phyloP scores from a whole-genome alignment of 2,113 vertebrate genomes.

The Tachysurus vachellii region DNA sequence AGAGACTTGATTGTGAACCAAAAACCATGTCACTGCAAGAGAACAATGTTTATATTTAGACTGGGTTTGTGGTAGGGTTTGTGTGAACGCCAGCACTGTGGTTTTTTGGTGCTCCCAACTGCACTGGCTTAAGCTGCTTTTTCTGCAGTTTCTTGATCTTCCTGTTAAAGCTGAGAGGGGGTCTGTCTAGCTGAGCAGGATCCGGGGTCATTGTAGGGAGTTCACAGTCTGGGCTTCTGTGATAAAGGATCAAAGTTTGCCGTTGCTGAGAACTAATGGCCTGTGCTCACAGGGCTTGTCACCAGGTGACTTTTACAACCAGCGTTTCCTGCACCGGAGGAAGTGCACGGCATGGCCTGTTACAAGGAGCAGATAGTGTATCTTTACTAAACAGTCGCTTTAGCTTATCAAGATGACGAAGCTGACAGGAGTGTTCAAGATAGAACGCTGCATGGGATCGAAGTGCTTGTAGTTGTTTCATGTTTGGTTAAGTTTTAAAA shows the following conservation, averaged over 20 bases:
- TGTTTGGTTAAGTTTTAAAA: background rate
- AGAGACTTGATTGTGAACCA: constrained; percentile 43
- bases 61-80: constrained; percentile 19
- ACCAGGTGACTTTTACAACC: constrained; percentile 48
- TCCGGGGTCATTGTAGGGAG: constrained; percentile 10
- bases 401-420: background rate
- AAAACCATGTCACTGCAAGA: constrained; percentile 22
- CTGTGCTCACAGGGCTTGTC: constrained; percentile 16
- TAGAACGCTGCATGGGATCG: background rate
- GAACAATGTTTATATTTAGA: constrained; percentile 22
- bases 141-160: constrained; percentile 15
- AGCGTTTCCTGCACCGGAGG: constrained; percentile 41
- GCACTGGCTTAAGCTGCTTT: constrained; percentile 4
- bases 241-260: constrained; percentile 42
- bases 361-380: constrained; percentile 29
- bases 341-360: constrained; percentile 22
- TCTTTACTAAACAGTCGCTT: constrained; percentile 14
- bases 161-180: constrained; percentile 22
- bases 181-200: constrained; percentile 2
- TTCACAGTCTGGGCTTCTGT: constrained; percentile 27
- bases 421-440: background rate
- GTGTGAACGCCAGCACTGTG: background rate
- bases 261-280: constrained; percentile 8
- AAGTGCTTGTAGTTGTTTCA: background rate
- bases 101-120: constrained; percentile 32